A percentile compares a stretch with the other conserved stretches of the same genome.
These are phyloP conservation scores for Neolamprologus fasciatus DNA, from an alignment of 2,113 vertebrate genomes.

Conservation along the genomic window DNA sequence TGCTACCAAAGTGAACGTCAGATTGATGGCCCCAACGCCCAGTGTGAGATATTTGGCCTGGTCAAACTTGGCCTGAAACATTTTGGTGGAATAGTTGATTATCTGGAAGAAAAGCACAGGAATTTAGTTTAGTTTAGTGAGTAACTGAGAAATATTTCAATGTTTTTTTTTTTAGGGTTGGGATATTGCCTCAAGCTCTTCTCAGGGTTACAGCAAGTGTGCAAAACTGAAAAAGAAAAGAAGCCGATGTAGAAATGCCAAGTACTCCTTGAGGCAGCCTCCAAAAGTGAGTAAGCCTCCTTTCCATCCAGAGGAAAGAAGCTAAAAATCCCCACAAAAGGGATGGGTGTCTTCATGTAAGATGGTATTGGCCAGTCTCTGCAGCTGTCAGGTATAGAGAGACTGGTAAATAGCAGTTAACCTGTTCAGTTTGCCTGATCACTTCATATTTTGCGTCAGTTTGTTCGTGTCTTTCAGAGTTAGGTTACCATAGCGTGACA, in stretches of 20 bases:
- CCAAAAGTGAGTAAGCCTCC: not conserved
- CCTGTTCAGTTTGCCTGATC: not conserved
- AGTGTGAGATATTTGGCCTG: slow-evolving; percentile 63
- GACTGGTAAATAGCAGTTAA: not conserved
- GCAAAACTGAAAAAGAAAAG: not conserved
- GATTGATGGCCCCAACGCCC: slow-evolving; percentile 57
- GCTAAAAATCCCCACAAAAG: not conserved
- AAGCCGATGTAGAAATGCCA: not conserved
- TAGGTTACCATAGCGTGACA: not conserved
- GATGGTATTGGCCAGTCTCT: rapidly evolving
- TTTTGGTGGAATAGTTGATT: slow-evolving; percentile 70
- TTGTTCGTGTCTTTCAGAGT: not conserved
- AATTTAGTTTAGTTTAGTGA: not conserved
- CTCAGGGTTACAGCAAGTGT: not conserved
- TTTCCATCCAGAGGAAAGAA: not conserved
- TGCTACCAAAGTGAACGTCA: slow-evolving; percentile 65
- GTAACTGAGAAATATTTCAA: not conserved
- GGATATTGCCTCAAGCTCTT: not conserved
- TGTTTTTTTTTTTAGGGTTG: not conserved
- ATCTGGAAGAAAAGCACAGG: slow-evolving; percentile 47
- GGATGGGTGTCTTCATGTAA: not conserved
- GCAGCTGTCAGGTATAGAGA: not conserved
- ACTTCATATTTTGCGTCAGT: not conserved
- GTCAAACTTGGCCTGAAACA: slow-evolving; percentile 57
- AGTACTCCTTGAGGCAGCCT: not conserved